A percentile compares a stretch with the other conserved stretches of the same genome.
Conservation (phyloP, 1,140 invertebrate genomes). For the Pseudachorutes palmiensis region DNA sequence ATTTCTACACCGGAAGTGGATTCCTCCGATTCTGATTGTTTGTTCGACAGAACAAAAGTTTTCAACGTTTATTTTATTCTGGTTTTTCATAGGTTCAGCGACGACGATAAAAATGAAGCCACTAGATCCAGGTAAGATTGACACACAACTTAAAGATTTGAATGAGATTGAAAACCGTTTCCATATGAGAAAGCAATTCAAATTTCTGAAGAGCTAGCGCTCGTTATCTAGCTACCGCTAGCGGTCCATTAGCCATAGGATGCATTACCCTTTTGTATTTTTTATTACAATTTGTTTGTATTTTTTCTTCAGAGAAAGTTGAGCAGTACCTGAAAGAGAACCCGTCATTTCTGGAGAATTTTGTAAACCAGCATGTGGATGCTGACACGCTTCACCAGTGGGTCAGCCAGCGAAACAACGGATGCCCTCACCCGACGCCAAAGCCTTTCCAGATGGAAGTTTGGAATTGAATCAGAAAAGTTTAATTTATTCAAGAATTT, state of each 20-base stretch:
- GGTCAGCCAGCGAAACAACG: slow-evolving; percentile 25
- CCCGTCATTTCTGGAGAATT: slow-evolving; percentile 27
- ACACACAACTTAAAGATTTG: not conserved
- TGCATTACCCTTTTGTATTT: not conserved
- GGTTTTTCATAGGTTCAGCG: slow-evolving; percentile 12
- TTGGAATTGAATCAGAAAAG: slow-evolving; percentile 24
- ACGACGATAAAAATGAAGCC: not conserved
- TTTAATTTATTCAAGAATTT: slow-evolving; percentile 25
- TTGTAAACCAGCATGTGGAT: slow-evolving; percentile 22
- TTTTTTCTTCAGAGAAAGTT: slow-evolving; percentile 20
- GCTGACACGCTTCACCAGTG: slow-evolving; percentile 28
- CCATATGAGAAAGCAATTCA: not conserved
- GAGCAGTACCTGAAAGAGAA: slow-evolving; percentile 28
- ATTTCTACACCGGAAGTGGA: too few relatives aligned
- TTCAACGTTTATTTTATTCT: not conserved
- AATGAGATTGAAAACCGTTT: not conserved
- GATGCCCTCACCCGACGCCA: slow-evolving; percentile 20
- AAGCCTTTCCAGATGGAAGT: slow-evolving; percentile 32
- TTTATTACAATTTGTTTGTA: slow-evolving; percentile 4
- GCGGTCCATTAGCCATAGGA: too few relatives aligned
- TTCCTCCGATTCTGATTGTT: not conserved
- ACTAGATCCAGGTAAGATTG: slow-evolving; percentile 6
- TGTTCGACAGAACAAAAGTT: not conserved
- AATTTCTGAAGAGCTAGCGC: not conserved
- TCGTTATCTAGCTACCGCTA: too few relatives aligned